Evolutionary conservation across 2,797 vertebrate genomes (phyloP).

Genomic region (Intellagama lesueurii): DNA sequence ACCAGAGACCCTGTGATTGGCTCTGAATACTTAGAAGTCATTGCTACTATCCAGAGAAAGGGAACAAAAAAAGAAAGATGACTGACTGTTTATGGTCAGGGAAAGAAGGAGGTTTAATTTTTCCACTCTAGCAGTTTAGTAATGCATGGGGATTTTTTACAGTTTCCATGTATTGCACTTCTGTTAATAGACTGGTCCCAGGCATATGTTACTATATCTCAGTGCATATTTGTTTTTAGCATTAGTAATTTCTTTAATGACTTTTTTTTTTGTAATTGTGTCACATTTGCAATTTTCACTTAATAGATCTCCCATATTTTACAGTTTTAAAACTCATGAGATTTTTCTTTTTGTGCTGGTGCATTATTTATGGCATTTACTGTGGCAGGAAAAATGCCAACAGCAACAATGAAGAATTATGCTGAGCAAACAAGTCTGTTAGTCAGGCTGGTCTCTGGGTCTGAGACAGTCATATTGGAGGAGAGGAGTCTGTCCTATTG

Average conservation of each 20-base stretch:
- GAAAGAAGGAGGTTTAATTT: conserved; percentile 38
- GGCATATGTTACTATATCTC: conserved; percentile 51
- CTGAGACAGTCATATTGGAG: background rate
- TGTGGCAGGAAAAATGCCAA: conserved; percentile 24
- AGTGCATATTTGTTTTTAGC: conserved; percentile 56
- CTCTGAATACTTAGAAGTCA: conserved; percentile 35
- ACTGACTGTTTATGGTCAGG: background rate
- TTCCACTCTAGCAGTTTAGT: conserved; percentile 52
- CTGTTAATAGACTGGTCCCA: conserved; percentile 58
- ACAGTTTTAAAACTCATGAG: conserved; percentile 57
- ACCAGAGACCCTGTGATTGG: conserved; percentile 10
- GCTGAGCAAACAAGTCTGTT: conserved; percentile 23
- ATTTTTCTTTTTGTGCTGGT: conserved; percentile 34
- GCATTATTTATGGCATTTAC: conserved; percentile 35
- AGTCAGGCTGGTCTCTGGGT: background rate
- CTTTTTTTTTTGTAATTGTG: conserved; percentile 55
- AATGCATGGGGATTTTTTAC: conserved; percentile 50
- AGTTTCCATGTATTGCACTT: conserved; percentile 56
- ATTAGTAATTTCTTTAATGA: conserved; percentile 67
- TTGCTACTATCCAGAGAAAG: conserved; percentile 4
- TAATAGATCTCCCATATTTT: conserved; percentile 46
- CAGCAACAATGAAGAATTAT: conserved; percentile 22
- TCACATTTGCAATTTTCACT: conserved; percentile 59
- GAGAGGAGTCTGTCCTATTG: background rate
- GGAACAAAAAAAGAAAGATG: background rate